Base-by-base conservation (phyloP, 1,140 invertebrate species). In the Tetragnatha versicolor region DNA sequence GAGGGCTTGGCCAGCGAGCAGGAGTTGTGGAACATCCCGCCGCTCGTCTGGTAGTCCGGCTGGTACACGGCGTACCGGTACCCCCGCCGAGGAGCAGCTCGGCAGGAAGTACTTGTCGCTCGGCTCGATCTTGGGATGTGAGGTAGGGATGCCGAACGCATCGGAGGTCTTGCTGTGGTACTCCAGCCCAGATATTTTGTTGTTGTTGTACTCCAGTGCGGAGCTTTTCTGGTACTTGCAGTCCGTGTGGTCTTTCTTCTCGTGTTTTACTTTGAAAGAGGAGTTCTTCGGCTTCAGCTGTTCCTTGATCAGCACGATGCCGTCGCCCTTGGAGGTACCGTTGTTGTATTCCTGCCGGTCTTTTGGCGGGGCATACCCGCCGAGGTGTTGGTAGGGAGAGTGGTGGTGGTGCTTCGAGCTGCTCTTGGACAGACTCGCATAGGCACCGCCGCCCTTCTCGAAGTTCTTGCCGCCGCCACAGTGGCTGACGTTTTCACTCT, bases 51-150 rank as follows among this genome's bases (percentile, higher is more conserved):
- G 14, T 77, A 77, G 20, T 33, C 39, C 25, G 68, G 27, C 49
- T 77, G 10, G 60, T 17, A 55, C 66, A 77, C 14, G 73, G 66
- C 17, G 39, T 42, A 29, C 60, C 47, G 45, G 66, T 53, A 25
- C 73, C 31, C 33, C 45, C n/a, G 73, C 66, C n/a, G 73, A 77
- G 39, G 73, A 63, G 42, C 73, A 77, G 22, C 42, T 75, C 33
- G 73, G 31, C 39, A 77, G 25, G 42, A 77, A 77, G 66, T 77
- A 77, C 55, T 77, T 77, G 39, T 79, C 76, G 42, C 33, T 79
- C 69, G 76, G 76, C 65, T 79, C 76, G 5, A 79, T n/a, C 49
- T 79, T 79, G 7, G 65, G 37, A 20, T 69, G 37, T 79, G 76
- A 79, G 76, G 76, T 79, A 79, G 76, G 53, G 51, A 69, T 68